Evolutionary conservation across 2,113 vertebrate genomes (phyloP), one percentile per base, ranked within the genome.

Genomic region (Caloenas nicobarica): DNA sequence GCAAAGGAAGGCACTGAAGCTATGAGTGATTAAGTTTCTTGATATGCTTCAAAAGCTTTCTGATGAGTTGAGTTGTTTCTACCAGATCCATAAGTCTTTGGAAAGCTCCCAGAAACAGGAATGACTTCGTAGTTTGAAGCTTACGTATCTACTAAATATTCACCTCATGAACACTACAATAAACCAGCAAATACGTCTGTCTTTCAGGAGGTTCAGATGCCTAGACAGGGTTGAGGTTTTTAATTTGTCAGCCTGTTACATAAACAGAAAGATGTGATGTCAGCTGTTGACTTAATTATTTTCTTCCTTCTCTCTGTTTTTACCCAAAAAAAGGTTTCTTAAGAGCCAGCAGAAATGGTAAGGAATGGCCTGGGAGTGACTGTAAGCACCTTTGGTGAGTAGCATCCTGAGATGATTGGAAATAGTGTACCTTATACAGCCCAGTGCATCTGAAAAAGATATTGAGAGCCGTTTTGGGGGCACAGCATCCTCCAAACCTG

Each of bases 1-100:
- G 2, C 79, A 93, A 88, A 93, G 69, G 53, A 89, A 88, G 88
- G 81, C 50, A 56, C 53, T 73, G 88, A 69, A 95, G 46, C 71
- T 77, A 36, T 10, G 46, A 0, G 0, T 82, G 81, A 81, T 94
- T 79, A 62, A 81, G 44, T 60, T 93, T 74, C 72, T 96, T 81
- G 65, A 53, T 87, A 38, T 1, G 23, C 33, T 90, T 94, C 74
- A 70, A 91, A 89, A 97, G 31, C 29, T 83, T 94, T 83, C 79
- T 81, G 81, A 69, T 33, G 66, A 65, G 66, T 42, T 88, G 33
- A 60, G 36, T 76, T 91, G 19, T 71, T 86, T 68, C 65, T 68
- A 8, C 23, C 28, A 60, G 46, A 81, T 64, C 33, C 15, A 2
- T 48, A 78, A 33, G 66, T 53, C 50, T 87, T 71, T 76, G 33